These are phyloP conservation scores for Acanthosepion pharaonis DNA, from an alignment of 2,888 invertebrate genomes.

Conservation along the genomic window DNA sequence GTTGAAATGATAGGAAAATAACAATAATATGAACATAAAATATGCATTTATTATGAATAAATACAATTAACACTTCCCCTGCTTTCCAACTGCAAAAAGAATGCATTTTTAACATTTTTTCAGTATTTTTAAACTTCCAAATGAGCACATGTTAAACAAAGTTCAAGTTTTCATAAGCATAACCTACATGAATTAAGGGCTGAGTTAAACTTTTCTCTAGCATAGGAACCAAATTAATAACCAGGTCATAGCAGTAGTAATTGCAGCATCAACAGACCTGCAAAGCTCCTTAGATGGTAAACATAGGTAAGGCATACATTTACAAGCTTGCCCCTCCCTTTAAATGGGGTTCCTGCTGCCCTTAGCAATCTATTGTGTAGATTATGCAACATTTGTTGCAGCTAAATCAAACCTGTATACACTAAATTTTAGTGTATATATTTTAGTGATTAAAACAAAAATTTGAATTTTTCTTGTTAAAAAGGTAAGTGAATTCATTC, in stretches of 20 bases:
- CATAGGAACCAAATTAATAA: neutral
- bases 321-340: neutral
- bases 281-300: constrained; percentile 33
- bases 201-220: neutral
- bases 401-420: neutral
- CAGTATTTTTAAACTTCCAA: too few species aligned
- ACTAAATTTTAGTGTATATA: neutral
- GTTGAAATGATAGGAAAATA: neutral
- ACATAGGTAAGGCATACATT: neutral
- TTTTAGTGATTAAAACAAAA: neutral
- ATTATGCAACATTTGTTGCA: neutral
- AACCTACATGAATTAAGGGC: neutral
- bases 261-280: neutral
- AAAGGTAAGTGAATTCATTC: neutral
- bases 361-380: neutral
- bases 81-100: too few species aligned
- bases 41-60: too few species aligned
- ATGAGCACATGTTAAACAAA: too few species aligned
- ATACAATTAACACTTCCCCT: too few species aligned
- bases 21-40: neutral
- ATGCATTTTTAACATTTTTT: too few species aligned
- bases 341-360: neutral
- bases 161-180: neutral
- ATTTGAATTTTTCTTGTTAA: too few species aligned
- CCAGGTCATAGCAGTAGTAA: neutral